Evolutionary conservation across 1,140 invertebrate species (phyloP), one percentile per base, ranked within the genome.

Genomic region (Apis florea): DNA sequence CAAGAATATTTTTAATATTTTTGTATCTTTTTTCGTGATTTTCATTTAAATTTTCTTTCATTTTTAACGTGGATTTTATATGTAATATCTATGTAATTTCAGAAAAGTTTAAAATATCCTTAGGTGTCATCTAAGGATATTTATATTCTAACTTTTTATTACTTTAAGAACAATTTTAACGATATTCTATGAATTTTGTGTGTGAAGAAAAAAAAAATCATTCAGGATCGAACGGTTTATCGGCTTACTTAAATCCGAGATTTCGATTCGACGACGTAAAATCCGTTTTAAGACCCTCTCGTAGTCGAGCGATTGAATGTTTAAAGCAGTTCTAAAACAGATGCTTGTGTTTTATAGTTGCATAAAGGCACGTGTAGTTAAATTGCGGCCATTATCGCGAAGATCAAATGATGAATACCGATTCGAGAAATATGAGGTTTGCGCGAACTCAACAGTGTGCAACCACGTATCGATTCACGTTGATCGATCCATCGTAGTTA

Each of bases 401-500:
- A 21, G 72, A 75, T 75, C 19, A 17, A 64, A 51, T 26, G 59
- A 53, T 64, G 24, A 13, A 75, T 64, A n/a, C 12, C 10, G 59
- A 31, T 75, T n/a, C 12, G 49, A 51, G 59, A 63, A 64, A 51
- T 21, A 49, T 24, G 47, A 63, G 61, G 21, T 64, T 53, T 21
- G 19, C 21, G 12, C 40, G 24, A 26, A 51, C 11, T 26, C 11
- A 17, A 56, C 8, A 24, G 1, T 31, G 19, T n/a, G 12, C n/a
- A 24, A 12, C 10, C 59, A 21, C 58, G 24, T 58, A 83, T 66
- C 71, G 24, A 31, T 82, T 12, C 19, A 68, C 53, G 24, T 40
- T 19, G 78, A 47, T 47, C 64, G 31, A 67, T 67, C 64, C 40
- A n/a, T n/a, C n/a, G 24, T n/a, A 47, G 51, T 51, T 68, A 70